A percentile compares a stretch with the other conserved stretches of the same genome.
Evolutionary conservation across 2,888 invertebrate species (phyloP).

Genomic region (Pyrochroa serraticornis): DNA sequence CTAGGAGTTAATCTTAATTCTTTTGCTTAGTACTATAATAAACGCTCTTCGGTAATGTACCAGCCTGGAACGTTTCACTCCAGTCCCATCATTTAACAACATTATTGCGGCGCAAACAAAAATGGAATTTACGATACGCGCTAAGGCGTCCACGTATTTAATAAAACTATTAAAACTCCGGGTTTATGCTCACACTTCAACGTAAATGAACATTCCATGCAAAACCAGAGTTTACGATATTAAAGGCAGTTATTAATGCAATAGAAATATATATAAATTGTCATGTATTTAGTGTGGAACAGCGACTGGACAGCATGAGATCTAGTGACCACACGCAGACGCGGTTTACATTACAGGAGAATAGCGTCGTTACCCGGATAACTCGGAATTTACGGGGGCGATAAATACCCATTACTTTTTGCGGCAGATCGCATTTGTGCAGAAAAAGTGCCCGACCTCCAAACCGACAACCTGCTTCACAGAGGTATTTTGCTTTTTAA

Average conservation of each 20-base stretch:
- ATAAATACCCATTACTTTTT: conserved; percentile 38
- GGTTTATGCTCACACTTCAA: conserved; percentile 50
- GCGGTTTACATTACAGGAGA: conserved; percentile 39
- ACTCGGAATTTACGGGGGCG: conserved; percentile 41
- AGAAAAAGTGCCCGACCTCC: not conserved
- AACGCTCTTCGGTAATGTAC: not conserved
- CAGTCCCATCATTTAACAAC: conserved; percentile 17
- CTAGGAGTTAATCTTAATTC: no score
- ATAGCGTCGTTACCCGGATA: conserved; percentile 39
- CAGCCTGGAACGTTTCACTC: not conserved
- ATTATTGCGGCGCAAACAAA: conserved; percentile 29
- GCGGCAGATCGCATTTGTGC: not conserved
- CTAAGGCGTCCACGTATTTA: conserved; percentile 47
- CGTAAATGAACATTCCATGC: conserved; percentile 46
- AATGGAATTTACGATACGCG: conserved; percentile 40
- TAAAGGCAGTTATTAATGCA: conserved; percentile 45
- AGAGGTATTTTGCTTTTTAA: not conserved
- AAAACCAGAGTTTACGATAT: conserved; percentile 44
- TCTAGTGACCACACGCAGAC: conserved; percentile 42
- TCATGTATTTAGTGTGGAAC: conserved; percentile 46
- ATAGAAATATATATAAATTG: conserved; percentile 47
- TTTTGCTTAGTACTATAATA: no score
- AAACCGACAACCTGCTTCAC: not conserved
- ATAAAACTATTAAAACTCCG: conserved; percentile 50
- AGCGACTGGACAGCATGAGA: conserved; percentile 39